These are phyloP conservation scores for Bostrychus sinensis DNA, from an alignment of 2,113 vertebrate genomes.

Conservation along the genomic window DNA sequence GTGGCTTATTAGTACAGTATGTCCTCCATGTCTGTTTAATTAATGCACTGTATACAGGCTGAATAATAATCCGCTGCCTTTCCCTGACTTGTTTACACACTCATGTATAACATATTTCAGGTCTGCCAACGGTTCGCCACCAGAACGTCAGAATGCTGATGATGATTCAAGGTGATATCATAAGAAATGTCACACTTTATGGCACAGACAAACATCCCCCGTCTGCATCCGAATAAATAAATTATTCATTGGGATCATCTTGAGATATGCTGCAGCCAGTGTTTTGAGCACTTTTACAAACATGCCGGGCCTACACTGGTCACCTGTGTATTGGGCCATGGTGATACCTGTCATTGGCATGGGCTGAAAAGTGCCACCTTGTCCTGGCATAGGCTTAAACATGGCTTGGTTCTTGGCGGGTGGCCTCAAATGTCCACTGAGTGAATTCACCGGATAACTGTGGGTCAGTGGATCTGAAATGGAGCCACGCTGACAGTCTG, in stretches of 20 bases:
- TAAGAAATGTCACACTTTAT: constrained; percentile 32
- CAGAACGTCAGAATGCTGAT: constrained; percentile 1
- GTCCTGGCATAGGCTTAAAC: constrained; percentile 32
- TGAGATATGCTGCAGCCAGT: constrained; percentile 16
- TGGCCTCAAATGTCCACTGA: constrained; percentile 16
- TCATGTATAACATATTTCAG: background rate
- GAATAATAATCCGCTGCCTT: background rate
- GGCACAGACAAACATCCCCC: constrained; percentile 14
- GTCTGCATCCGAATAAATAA: constrained; percentile 22
- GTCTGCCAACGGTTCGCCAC: constrained; percentile 12
- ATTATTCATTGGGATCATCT: constrained; percentile 24
- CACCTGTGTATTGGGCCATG: constrained; percentile 2
- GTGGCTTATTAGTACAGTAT: constrained; percentile 8
- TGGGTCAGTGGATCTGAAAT: constrained; percentile 18
- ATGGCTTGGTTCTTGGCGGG: constrained; percentile 30
- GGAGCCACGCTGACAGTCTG: background rate
- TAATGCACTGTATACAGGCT: constrained; percentile 1
- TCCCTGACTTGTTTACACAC: constrained; percentile 28
- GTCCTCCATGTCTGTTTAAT: background rate
- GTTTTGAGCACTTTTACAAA: constrained; percentile 10
- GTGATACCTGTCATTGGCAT: constrained; percentile 37
- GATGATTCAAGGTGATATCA: constrained; percentile 22
- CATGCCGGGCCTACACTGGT: background rate
- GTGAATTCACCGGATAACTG: constrained; percentile 27
- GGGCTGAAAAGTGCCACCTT: constrained; percentile 36